Evolutionary conservation across 1,140 invertebrate species (phyloP), one percentile per base, ranked within the genome.

Genomic region (Drosophila rhopaloa): DNA sequence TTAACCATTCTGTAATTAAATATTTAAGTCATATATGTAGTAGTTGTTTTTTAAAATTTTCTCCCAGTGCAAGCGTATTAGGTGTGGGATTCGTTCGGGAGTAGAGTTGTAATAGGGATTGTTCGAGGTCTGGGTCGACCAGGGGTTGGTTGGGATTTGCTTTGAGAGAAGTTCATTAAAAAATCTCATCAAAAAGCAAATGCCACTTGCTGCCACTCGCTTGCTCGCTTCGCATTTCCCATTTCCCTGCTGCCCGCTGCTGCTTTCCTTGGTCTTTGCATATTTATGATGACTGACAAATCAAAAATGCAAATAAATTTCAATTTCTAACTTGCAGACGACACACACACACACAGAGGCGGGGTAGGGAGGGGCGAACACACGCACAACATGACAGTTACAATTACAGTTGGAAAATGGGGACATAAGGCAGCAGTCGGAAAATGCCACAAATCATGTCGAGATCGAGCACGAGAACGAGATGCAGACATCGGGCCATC

Each of bases 241-340:
- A 48, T 41, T 40, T 63, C 11, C 37, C 32, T 44, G 24, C 29
- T 47, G 46, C 32, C 47, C 16, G 27, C 47, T 43, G 48, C 59
- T 40, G 38, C 13, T 29, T 38, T 40, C 14, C 43, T 43, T 27
- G 60, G 77, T 60, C 61, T 65, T 76, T 86, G 84, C 82, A 86
- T 86, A 86, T 86, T 86, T 86, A 88, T 86, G 79, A 76, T 59
- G 83, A 79, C 71, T 86, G 71, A 62, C 83, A 79, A 88, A 86
- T 86, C 82, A 86, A 86, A 86, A 86, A 86, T 86, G 82, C 79
- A 88, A 88, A 88, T 88, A 88, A 88, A 88, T 88, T 88, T 88
- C 83, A 88, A 88, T 83, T 88, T 79, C 80, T 79, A 88, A 79
- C 83, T 86, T 61, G 50, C 60, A 83, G 75, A 65, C 61, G 83